Evolutionary conservation across 2,888 invertebrate species (phyloP).

Genomic region (Mythimna albipuncta): DNA sequence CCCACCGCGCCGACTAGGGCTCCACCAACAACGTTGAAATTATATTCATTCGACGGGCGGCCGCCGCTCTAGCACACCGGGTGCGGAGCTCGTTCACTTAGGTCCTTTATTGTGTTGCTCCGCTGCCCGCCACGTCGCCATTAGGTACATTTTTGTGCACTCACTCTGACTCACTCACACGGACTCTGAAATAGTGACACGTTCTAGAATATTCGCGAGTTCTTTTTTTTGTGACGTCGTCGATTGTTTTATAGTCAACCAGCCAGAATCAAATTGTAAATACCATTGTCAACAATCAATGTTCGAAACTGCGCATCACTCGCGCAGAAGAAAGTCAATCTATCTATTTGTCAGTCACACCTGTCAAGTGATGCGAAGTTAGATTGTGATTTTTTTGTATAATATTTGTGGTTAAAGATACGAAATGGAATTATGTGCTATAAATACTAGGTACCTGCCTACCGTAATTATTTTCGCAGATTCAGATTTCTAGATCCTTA

Average conservation of each 20-base stretch:
- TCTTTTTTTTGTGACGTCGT: conserved; percentile 58
- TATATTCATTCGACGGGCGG: conserved; percentile 72
- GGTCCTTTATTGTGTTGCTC: conserved; percentile 33
- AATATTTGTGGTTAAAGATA: conserved; percentile 18
- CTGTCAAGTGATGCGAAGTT: conserved; percentile 44
- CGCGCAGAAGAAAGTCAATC: conserved; percentile 34
- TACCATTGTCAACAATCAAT: conserved; percentile 25
- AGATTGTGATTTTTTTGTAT: conserved; percentile 1
- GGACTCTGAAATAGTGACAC: conserved; percentile 40
- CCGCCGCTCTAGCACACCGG: conserved; percentile 59
- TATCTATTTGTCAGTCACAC: background rate
- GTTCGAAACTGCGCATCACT: conserved; percentile 51
- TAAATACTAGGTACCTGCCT: background rate
- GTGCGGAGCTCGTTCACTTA: conserved; percentile 38
- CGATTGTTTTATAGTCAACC: conserved; percentile 67
- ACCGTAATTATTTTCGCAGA: conserved; percentile 25
- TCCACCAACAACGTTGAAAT: conserved; percentile 63
- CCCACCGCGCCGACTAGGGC: conserved; percentile 73
- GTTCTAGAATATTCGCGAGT: conserved; percentile 58
- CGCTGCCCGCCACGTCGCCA: conserved; percentile 46
- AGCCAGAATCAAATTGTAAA: conserved; percentile 44
- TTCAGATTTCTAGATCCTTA: conserved; percentile 1
- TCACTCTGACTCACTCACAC: conserved; percentile 26
- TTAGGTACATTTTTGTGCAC: conserved; percentile 38
- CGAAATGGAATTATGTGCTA: conserved; percentile 7